Percentiles rank a stretch among this genome's conserved stretches.
These are phyloP conservation scores for Gryllus bimaculatus DNA, from an alignment of 1,140 invertebrate genomes.

Conservation along the genomic window DNA sequence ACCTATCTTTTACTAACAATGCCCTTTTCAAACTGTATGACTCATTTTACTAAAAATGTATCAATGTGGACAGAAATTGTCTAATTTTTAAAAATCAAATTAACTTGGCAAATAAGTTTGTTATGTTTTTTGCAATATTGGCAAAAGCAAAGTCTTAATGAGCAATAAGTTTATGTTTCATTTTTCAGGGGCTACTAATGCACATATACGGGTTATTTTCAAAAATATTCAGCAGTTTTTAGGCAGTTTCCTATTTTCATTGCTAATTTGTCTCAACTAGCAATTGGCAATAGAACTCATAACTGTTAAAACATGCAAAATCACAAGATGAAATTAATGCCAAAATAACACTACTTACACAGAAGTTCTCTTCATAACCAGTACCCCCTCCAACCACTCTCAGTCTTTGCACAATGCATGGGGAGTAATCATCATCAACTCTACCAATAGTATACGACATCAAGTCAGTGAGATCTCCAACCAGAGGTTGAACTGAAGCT, in stretches of 20 bases:
- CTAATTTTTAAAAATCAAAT: too few species aligned
- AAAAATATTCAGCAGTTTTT: too few species aligned
- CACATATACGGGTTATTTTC: too few species aligned
- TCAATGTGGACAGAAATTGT: too few species aligned
- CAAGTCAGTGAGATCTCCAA: slow-evolving; percentile 30
- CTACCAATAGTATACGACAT: slow-evolving; percentile 31
- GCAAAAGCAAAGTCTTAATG: too few species aligned
- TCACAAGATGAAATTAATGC: neutral
- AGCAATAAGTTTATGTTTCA: too few species aligned
- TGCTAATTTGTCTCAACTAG: slow-evolving; percentile 24
- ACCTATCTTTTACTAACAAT: too few species aligned
- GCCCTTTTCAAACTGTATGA: too few species aligned
- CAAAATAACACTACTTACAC: slow-evolving; percentile 16
- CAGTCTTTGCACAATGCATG: slow-evolving; percentile 34
- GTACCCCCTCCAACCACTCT: slow-evolving; percentile 32
- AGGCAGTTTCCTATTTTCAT: slow-evolving; percentile 26
- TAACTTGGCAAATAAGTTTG: too few species aligned
- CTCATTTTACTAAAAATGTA: too few species aligned
- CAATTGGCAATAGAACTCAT: neutral
- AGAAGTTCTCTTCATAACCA: slow-evolving; percentile 26
- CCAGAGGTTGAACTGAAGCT: slow-evolving; percentile 30
- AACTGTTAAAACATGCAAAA: neutral
- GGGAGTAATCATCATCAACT: slow-evolving; percentile 28
- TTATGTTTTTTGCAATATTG: too few species aligned
- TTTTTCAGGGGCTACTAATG: too few species aligned